phyloP scores from a whole-genome alignment of 2,888 invertebrate genomes.

The Chrysopilus asiliformis region DNA sequence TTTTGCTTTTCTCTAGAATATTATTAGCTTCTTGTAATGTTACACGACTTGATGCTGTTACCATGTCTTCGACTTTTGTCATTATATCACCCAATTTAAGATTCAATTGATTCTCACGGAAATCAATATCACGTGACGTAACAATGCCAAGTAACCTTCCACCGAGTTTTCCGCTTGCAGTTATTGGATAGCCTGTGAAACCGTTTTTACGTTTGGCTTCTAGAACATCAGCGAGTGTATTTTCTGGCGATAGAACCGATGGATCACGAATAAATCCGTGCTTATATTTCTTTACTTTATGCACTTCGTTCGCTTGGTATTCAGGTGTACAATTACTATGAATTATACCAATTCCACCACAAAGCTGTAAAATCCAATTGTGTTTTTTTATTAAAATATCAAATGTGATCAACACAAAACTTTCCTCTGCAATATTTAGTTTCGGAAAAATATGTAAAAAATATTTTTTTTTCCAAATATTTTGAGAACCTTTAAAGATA shows the following conservation, averaged over 20 bases:
- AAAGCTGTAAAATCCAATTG: no score
- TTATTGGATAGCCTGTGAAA: constrained; percentile 94
- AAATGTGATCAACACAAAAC: no score
- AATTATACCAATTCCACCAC: constrained; percentile 94
- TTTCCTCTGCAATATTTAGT: no score
- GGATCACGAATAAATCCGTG: constrained; percentile 98
- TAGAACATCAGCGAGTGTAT: constrained; percentile 78
- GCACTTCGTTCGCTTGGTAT: constrained; percentile 89
- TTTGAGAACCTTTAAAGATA: no score
- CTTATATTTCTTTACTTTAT: constrained; percentile 97
- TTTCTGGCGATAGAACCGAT: constrained; percentile 78
- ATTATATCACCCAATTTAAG: constrained; percentile 52
- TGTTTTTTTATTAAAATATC: no score
- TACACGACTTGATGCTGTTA: constrained; percentile 81
- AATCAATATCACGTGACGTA: constrained; percentile 95
- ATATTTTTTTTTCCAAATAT: no score
- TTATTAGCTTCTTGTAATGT: constrained; percentile 86
- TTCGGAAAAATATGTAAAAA: no score
- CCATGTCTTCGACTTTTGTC: constrained; percentile 55
- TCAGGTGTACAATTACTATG: constrained; percentile 93
- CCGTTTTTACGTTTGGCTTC: constrained; percentile 82
- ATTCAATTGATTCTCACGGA: constrained; percentile 56
- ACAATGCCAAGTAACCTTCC: constrained; percentile 91
- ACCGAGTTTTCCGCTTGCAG: constrained; percentile 85
- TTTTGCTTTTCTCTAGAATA: constrained; percentile 92